phyloP scores from a whole-genome alignment of 2,797 vertebrate species.

The Sebastes minor region DNA sequence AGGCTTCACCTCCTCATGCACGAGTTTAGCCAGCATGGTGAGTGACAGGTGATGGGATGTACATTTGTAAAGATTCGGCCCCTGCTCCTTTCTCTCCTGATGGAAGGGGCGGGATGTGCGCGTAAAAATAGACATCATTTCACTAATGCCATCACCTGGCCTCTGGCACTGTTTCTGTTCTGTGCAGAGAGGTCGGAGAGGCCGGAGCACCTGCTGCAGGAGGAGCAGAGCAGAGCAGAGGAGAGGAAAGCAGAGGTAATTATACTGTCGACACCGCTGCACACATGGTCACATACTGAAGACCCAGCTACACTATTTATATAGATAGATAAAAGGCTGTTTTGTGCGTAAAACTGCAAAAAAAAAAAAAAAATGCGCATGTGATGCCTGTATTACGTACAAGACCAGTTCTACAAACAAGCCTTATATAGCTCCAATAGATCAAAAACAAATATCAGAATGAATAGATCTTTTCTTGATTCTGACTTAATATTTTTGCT shows the following conservation, averaged over 20 bases:
- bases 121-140: conserved; percentile 67
- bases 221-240: conserved; percentile 14
- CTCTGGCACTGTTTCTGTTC: conserved; percentile 49
- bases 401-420: conserved; percentile 35
- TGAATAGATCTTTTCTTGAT: too few species aligned
- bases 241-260: conserved; percentile 27
- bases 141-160: conserved; percentile 71
- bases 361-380: conserved; percentile 29
- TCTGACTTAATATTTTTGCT: too few species aligned
- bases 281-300: conserved; percentile 7
- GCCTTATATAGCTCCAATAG: neutral
- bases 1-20: conserved; percentile 6
- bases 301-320: neutral
- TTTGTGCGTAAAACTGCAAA: neutral
- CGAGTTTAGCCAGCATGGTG: conserved; percentile 12
- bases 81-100: conserved; percentile 27
- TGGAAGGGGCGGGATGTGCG: conserved; percentile 30
- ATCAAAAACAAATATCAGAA: too few species aligned
- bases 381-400: conserved; percentile 18
- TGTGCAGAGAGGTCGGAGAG: conserved; percentile 49
- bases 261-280: conserved; percentile 26
- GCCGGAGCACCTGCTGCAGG: conserved; percentile 66
- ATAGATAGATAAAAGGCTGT: conserved; percentile 8
- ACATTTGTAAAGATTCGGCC: conserved; percentile 40
- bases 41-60: conserved; percentile 60